Evolutionary conservation across 2,113 vertebrate species (phyloP).

Genomic region (Pachyramphus minor): DNA sequence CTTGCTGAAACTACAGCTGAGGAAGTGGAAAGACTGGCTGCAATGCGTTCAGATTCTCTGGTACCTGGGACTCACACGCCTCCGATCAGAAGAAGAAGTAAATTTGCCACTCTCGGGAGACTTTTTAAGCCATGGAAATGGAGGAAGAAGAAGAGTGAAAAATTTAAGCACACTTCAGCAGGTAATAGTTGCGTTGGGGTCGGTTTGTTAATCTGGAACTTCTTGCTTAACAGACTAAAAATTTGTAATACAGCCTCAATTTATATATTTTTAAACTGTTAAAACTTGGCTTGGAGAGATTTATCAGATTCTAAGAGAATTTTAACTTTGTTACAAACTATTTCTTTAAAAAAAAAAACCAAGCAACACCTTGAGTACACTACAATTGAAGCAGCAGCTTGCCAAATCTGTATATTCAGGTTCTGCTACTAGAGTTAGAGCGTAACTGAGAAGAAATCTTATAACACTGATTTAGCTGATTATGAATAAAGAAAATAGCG

Average conservation of each 20-base stretch:
- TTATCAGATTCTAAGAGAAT: neutral
- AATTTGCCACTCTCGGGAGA: slow-evolving; percentile 91
- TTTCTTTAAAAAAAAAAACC: neutral
- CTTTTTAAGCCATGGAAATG: slow-evolving; percentile 99
- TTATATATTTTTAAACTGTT: neutral
- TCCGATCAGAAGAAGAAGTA: slow-evolving; percentile 92
- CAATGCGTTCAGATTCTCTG: slow-evolving; percentile 92
- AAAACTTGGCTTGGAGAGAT: neutral
- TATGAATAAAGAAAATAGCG: neutral
- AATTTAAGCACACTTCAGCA: slow-evolving; percentile 97
- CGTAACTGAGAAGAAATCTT: neutral
- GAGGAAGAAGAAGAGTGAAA: slow-evolving; percentile 99
- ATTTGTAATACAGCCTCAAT: neutral
- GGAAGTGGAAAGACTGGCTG: slow-evolving; percentile 94
- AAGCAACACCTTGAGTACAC: neutral
- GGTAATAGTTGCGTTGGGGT: slow-evolving; percentile 58
- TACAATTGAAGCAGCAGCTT: neutral
- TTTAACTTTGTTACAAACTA: neutral
- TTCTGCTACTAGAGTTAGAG: neutral
- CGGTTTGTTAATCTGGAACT: neutral
- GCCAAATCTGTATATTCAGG: neutral
- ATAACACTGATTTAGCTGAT: neutral
- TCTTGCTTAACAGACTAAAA: neutral
- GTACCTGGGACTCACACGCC: slow-evolving; percentile 92
- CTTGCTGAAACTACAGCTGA: slow-evolving; percentile 79